Conservation (phyloP, 2,797 vertebrate genomes). For the Scyliorhinus canicula region DNA sequence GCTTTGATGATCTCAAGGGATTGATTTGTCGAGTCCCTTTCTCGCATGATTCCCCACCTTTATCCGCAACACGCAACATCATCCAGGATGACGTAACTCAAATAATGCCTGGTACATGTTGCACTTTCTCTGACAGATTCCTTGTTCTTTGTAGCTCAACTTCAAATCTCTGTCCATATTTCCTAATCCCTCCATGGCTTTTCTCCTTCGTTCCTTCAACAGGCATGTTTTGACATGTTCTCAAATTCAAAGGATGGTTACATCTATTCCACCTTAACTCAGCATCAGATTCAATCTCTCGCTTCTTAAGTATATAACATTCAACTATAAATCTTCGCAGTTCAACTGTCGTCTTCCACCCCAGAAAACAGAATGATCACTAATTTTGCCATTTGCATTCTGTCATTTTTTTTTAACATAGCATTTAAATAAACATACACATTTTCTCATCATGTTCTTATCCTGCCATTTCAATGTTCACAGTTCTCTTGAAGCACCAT, state of each 20-base stretch:
- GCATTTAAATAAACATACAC: neutral
- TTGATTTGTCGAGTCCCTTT: neutral
- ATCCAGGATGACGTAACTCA: neutral
- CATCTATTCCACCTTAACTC: neutral
- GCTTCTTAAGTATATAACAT: neutral
- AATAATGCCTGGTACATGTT: neutral
- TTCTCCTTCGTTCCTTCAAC: neutral
- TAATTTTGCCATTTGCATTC: neutral
- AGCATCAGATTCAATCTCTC: neutral
- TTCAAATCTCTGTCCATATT: neutral
- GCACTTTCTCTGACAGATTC: neutral
- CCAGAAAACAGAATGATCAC: neutral
- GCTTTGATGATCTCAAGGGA: neutral
- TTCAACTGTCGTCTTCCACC: neutral
- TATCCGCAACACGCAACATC: neutral
- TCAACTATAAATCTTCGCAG: neutral
- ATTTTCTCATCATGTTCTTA: neutral
- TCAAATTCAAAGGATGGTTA: neutral
- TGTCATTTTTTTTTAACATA: neutral
- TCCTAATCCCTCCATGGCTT: neutral
- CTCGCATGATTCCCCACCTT: neutral
- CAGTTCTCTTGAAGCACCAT: neutral
- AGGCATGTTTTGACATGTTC: neutral
- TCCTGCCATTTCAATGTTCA: neutral
- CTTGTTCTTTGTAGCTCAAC: neutral